phyloP scores from a whole-genome alignment of 2,797 vertebrate species.

The Scyliorhinus canicula region DNA sequence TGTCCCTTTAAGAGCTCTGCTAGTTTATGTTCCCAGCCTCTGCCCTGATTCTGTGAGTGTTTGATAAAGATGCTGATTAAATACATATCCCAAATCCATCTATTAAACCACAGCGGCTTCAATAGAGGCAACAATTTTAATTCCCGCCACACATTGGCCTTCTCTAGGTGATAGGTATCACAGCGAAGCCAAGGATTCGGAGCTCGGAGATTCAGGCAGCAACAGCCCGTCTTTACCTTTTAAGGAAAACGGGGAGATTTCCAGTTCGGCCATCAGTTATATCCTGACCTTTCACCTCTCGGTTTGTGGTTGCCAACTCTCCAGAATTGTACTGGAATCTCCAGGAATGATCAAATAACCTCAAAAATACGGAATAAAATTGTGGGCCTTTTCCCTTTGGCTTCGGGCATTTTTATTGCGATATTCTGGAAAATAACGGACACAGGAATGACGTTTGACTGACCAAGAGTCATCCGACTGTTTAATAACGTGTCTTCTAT shows the following conservation, averaged over 20 bases:
- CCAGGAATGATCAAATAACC: too few species aligned
- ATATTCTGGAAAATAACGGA: too few species aligned
- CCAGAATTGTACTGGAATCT: too few species aligned
- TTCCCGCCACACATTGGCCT: not conserved
- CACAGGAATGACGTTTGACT: too few species aligned
- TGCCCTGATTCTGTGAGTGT: not conserved
- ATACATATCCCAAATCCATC: not conserved
- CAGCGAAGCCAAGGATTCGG: not conserved
- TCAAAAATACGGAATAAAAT: not conserved
- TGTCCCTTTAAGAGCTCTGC: not conserved
- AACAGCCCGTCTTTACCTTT: not conserved
- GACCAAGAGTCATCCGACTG: too few species aligned
- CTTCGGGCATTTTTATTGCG: not conserved
- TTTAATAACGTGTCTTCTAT: too few species aligned
- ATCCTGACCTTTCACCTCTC: not conserved
- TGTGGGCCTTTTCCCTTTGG: not conserved
- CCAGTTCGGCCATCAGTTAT: not conserved
- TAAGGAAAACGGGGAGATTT: not conserved
- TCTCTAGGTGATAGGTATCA: not conserved
- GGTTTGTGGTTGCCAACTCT: not conserved
- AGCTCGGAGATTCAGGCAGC: not conserved
- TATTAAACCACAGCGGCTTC: not conserved
- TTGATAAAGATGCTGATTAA: not conserved
- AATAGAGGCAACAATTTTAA: not conserved
- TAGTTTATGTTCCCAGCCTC: not conserved